phyloP scores from a whole-genome alignment of 2,113 vertebrate genomes.

The Carlito syrichta region DNA sequence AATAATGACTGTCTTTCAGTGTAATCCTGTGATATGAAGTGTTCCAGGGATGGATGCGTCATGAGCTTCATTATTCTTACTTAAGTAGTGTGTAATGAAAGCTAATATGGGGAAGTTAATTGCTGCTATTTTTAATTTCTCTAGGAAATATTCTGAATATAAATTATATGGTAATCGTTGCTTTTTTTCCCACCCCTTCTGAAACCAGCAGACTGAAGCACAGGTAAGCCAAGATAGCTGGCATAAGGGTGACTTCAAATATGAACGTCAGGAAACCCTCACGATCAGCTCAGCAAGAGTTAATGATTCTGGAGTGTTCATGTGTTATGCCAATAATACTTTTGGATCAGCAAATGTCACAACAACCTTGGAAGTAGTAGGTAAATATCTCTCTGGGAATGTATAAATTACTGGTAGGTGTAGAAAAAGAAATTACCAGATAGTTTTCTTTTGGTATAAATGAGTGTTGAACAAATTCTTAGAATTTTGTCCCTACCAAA shows the following conservation, averaged over 20 bases:
- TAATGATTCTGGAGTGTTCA: slow-evolving; percentile 90
- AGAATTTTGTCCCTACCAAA: slow-evolving; percentile 45
- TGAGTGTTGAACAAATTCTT: slow-evolving; percentile 53
- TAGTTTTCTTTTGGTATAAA: slow-evolving; percentile 44
- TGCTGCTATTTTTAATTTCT: slow-evolving; percentile 89
- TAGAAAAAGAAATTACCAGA: slow-evolving; percentile 51
- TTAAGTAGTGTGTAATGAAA: slow-evolving; percentile 82
- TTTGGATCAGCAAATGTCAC: slow-evolving; percentile 87
- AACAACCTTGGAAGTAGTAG: slow-evolving; percentile 92
- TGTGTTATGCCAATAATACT: slow-evolving; percentile 90
- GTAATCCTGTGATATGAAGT: slow-evolving; percentile 68
- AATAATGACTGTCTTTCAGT: slow-evolving; percentile 64
- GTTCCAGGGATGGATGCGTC: slow-evolving; percentile 79
- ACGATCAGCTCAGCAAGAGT: slow-evolving; percentile 84
- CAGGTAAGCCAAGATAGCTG: slow-evolving; percentile 74
- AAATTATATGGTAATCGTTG: slow-evolving; percentile 85
- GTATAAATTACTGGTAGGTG: slow-evolving; percentile 56
- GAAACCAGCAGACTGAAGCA: slow-evolving; percentile 74
- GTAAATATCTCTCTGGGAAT: slow-evolving; percentile 83
- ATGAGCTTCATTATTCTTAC: slow-evolving; percentile 80
- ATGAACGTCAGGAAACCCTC: slow-evolving; percentile 85
- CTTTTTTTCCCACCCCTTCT: background rate
- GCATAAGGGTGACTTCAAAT: slow-evolving; percentile 81
- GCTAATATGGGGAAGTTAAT: slow-evolving; percentile 86
- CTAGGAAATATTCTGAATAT: slow-evolving; percentile 83